Base-by-base conservation (phyloP, 2,113 vertebrate species). In the Rousettus leschenaultii region DNA sequence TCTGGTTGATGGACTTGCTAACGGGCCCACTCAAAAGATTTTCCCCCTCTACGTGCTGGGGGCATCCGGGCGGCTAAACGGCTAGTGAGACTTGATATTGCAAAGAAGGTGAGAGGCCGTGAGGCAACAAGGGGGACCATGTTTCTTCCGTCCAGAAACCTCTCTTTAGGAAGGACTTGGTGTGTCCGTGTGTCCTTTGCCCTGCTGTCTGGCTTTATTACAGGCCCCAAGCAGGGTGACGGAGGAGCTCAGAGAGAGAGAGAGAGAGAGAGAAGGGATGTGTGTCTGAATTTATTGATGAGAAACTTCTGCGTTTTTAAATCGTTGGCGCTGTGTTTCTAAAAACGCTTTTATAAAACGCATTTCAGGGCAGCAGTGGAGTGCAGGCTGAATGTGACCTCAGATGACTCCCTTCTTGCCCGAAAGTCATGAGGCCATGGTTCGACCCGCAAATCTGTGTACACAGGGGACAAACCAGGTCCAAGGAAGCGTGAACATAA, bases 1-100 rank as follows among this genome's bases (percentile, higher is more conserved):
- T 95, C n/a, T 92, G 24, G 14, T 48, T 96, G 43, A 94, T 26
- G 65, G 30, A 94, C 61, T 86, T 78, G 28, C 33, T 71, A 61
- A 48, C 57, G 55, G 48, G 77, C 92, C 79, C 77, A 51, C 7
- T 30, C 22, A 70, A 75, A 93, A 61, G 61, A 68, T 82, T 53
- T 95, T 95, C 45, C 94, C 53, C 26, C 79, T 82, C 18, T 70
- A 26, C 16, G 66, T 77, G 40, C 28, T 91, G 16, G 11, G 19
- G 73, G 21, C 14, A n/a, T 10, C 21, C 18, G 35, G 61, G 80
- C 24, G 28, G 24, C 4, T 87, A 97, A 94, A 26, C 14, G 35
- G 3, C 19, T 30, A 21, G 59, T 82, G 75, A 91, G 57, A 82
- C 7, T 75, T 26, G 6, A 7, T 57, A 59, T 59, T 45, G 73